Evolutionary conservation across 37 sponge, comb jelly and placozoan species (phyloP).

Genomic region (Corticium candelabrum): DNA sequence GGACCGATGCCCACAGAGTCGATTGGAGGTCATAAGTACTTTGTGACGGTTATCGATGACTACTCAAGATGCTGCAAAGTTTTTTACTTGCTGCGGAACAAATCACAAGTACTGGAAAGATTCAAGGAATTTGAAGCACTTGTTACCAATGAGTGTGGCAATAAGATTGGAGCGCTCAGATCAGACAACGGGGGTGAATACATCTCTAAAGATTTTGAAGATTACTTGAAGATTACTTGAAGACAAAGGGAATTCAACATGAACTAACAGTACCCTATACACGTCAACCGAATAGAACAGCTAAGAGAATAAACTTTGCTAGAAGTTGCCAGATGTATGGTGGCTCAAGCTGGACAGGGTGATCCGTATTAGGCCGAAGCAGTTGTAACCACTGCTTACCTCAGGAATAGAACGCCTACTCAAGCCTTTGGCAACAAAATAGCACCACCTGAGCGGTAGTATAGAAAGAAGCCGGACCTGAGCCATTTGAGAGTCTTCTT

Average conservation of each 20-base stretch:
- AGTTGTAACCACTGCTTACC: too few relatives aligned
- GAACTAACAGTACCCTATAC: too few relatives aligned
- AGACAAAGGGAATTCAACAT: constrained; percentile 38
- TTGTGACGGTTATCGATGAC: constrained; percentile 53
- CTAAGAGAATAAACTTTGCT: too few relatives aligned
- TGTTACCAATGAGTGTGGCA: constrained; percentile 16
- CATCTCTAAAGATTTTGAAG: constrained; percentile 28
- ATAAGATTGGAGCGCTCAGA: constrained; percentile 17
- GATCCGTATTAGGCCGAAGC: too few relatives aligned
- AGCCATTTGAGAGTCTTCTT: too few relatives aligned
- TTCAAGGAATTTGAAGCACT: constrained; percentile 52
- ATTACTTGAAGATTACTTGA: constrained; percentile 30
- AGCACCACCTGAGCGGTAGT: too few relatives aligned
- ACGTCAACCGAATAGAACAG: too few relatives aligned
- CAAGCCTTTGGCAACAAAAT: too few relatives aligned
- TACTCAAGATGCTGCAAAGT: constrained; percentile 40
- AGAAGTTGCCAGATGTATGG: too few relatives aligned
- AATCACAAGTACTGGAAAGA: constrained; percentile 37
- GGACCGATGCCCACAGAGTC: constrained; percentile 39
- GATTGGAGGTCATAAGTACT: constrained; percentile 48
- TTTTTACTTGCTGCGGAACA: constrained; percentile 31
- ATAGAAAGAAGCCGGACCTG: too few relatives aligned
- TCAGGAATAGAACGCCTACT: too few relatives aligned
- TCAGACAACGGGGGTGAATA: constrained; percentile 50
- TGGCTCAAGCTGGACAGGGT: too few relatives aligned